Conservation (phyloP, 1,140 invertebrate species). For the Paraescarpia echinospica region DNA sequence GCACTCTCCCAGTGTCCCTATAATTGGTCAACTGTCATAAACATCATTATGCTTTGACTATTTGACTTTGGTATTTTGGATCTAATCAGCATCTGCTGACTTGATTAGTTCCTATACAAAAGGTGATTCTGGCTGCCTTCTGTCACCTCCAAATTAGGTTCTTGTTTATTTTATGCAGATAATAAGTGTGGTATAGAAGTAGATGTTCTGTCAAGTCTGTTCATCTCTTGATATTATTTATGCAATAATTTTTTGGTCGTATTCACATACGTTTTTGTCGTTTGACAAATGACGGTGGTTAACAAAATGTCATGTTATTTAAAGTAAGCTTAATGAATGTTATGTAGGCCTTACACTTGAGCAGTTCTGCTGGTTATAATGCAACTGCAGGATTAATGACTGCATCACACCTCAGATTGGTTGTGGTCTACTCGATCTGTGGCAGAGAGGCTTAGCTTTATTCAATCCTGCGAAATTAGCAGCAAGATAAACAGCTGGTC, state of each 20-base stretch:
- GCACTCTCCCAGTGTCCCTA: neutral
- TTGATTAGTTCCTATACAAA: neutral
- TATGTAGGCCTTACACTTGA: neutral
- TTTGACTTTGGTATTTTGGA: neutral
- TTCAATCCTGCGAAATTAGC: neutral
- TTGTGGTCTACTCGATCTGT: neutral
- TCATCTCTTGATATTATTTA: neutral
- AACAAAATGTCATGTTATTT: constrained; percentile 1
- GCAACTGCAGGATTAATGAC: neutral
- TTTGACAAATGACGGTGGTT: neutral
- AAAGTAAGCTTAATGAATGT: neutral
- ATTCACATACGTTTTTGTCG: neutral
- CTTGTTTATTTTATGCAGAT: neutral
- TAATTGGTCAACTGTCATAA: neutral
- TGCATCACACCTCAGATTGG: too few species aligned
- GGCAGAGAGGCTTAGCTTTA: neutral
- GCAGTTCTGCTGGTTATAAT: neutral
- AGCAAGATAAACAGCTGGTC: neutral
- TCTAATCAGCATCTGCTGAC: neutral
- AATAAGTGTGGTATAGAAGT: neutral
- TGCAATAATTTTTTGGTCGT: neutral
- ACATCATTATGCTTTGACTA: neutral
- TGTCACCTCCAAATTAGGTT: neutral
- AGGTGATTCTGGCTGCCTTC: neutral
- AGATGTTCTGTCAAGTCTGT: neutral